Percentiles rank a stretch among this genome's conserved stretches.
phyloP scores from a whole-genome alignment of 2,797 vertebrate genomes.

The Chelmon rostratus region DNA sequence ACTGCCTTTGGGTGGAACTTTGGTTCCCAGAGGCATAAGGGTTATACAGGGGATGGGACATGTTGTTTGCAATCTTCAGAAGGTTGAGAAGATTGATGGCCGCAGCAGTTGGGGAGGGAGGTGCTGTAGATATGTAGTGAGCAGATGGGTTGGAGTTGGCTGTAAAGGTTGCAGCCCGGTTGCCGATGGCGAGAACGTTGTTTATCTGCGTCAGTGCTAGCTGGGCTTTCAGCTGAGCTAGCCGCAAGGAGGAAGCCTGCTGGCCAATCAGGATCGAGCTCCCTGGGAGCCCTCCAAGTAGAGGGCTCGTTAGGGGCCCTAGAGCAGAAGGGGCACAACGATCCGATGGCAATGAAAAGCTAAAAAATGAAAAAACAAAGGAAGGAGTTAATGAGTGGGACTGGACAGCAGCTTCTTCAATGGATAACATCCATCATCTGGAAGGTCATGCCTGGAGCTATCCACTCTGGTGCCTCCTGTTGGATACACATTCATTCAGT shows the following conservation, averaged over 20 bases:
- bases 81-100: constrained; percentile 83
- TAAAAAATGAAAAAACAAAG: constrained; percentile 70
- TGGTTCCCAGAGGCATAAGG: constrained; percentile 84
- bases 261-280: constrained; percentile 87
- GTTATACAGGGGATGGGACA: constrained; percentile 87
- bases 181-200: constrained; percentile 72
- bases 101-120: constrained; percentile 69
- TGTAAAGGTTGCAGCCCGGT: constrained; percentile 32
- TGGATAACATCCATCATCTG: constrained; percentile 29
- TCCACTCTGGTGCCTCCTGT: constrained; percentile 8
- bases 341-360: constrained; percentile 70
- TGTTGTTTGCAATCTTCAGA: constrained; percentile 86
- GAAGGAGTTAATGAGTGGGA: constrained; percentile 62
- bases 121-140: constrained; percentile 8
- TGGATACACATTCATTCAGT: not conserved
- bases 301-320: constrained; percentile 46
- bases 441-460: not conserved
- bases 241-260: constrained; percentile 86
- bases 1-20: constrained; percentile 52
- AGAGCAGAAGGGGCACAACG: constrained; percentile 43
- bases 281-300: constrained; percentile 76
- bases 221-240: constrained; percentile 90
- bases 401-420: constrained; percentile 25
- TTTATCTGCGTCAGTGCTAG: constrained; percentile 73
- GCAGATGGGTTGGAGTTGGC: constrained; percentile 28